These are phyloP conservation scores for Mobula birostris DNA, from an alignment of 2,113 vertebrate species.

Conservation along the genomic window DNA sequence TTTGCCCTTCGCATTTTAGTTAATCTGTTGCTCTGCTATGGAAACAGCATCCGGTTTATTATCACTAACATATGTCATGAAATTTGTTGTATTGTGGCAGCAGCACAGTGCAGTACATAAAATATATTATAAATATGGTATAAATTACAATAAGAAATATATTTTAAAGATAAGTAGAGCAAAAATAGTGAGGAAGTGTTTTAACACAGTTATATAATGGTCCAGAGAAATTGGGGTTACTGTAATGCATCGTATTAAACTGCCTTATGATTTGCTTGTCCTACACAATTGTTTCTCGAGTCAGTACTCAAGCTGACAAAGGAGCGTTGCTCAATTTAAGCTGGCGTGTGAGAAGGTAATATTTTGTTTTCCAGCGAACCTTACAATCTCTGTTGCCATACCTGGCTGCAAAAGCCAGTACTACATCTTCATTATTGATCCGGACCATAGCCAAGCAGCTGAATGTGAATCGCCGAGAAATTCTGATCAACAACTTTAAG, in stretches of 20 bases:
- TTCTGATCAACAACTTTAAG: constrained; percentile 97
- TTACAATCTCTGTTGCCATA: constrained; percentile 89
- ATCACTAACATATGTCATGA: too few species aligned
- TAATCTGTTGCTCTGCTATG: background rate
- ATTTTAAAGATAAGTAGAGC: too few species aligned
- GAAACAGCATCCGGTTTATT: too few species aligned
- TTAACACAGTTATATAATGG: background rate
- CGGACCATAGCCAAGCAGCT: constrained; percentile 89
- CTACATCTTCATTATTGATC: constrained; percentile 81
- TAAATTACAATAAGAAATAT: too few species aligned
- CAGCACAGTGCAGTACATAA: too few species aligned
- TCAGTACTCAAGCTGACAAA: background rate
- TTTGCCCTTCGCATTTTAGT: background rate
- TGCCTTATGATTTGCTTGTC: background rate
- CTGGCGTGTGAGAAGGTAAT: too few species aligned
- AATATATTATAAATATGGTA: too few species aligned
- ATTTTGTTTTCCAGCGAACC: constrained; percentile 61
- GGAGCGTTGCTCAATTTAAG: background rate
- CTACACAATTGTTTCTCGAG: background rate
- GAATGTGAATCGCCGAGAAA: constrained; percentile 86
- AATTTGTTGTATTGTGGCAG: too few species aligned
- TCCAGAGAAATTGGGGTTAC: background rate
- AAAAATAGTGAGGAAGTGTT: background rate
- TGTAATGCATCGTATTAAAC: background rate
- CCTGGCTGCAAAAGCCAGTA: constrained; percentile 88